A percentile compares a stretch with the other conserved stretches of the same genome.
Evolutionary conservation across 2,797 vertebrate species (phyloP).

Genomic region (Sardinella longiceps): DNA sequence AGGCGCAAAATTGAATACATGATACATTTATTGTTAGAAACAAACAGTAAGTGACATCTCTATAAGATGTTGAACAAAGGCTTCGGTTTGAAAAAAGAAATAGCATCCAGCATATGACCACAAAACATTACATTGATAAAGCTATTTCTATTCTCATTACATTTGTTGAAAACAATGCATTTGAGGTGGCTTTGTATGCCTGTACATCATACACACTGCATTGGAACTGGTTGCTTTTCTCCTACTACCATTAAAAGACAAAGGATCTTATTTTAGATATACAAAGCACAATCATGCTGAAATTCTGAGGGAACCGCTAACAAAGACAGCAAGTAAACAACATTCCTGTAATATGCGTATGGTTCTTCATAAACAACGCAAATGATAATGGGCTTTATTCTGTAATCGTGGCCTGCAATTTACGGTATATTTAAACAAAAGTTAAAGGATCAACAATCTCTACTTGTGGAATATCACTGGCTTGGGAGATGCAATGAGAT

Average conservation of each 20-base stretch:
- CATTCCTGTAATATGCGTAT: background rate
- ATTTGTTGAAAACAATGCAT: background rate
- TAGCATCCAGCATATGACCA: background rate
- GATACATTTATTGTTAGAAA: background rate
- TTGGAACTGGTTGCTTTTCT: background rate
- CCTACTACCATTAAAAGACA: background rate
- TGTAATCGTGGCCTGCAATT: background rate
- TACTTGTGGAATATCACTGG: background rate
- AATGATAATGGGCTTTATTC: background rate
- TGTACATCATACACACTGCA: background rate
- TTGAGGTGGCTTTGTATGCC: background rate
- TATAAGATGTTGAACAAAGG: background rate
- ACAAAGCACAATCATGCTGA: background rate
- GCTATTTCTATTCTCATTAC: background rate
- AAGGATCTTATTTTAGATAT: background rate
- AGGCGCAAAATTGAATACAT: background rate
- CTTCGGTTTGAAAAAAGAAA: background rate
- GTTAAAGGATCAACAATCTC: background rate
- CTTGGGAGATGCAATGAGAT: background rate
- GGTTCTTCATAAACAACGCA: background rate
- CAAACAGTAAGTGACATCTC: background rate
- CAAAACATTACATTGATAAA: no score
- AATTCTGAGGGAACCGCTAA: background rate
- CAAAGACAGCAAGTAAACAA: background rate
- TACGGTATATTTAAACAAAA: background rate